Base-by-base conservation (phyloP, 2,888 invertebrate genomes). In the Diaperis boleti region DNA sequence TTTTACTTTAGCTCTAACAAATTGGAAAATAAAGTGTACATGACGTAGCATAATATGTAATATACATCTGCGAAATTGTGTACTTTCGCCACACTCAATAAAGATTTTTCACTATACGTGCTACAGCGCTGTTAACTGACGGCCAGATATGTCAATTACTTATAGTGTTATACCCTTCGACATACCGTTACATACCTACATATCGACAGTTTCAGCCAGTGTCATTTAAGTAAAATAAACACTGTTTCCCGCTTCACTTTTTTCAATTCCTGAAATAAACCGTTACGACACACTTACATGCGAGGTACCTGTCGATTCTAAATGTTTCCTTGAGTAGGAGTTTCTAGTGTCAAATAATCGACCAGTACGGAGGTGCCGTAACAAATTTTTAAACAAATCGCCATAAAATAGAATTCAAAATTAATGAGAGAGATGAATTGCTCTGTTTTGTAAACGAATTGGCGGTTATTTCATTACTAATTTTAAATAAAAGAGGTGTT, bases 121-220 rank as follows among this genome's bases (percentile, higher is more conserved):
- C 33, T 33, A 31, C 14, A 31, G 3, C n/a, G 39, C 39, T 39
- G 39, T 39, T 39, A 39, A 2, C 18, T 41, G 31, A 41, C 54
- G 54, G 54, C 54, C 54, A 54, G 42, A 54, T 41, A 39, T 54
- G 54, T 54, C 54, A 54, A 54, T 54, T 54, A 54, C 29, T 52
- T 37, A 15, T 18, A 52, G 22, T 49, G 37, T 37, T 37, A 11
- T 52, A 37, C n/a, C 18, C 29, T 20, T 35, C 33, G 1, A 39
- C 18, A 54, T 39, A 13, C 14, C 39, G 29, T 54, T 54, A 20
- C 31, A 10, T 33, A 33, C 14, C 26, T 37, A 18, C 42, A 54
- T 42, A 54, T 42, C 54, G 15, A 22, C 20, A 35, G 39, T 37
- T 52, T n/a, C 22, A 50, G 42, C 18, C 10, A 42, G 15, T 54